Evolutionary conservation across 1,140 invertebrate species (phyloP).

Genomic region (Metaphire vulgaris): DNA sequence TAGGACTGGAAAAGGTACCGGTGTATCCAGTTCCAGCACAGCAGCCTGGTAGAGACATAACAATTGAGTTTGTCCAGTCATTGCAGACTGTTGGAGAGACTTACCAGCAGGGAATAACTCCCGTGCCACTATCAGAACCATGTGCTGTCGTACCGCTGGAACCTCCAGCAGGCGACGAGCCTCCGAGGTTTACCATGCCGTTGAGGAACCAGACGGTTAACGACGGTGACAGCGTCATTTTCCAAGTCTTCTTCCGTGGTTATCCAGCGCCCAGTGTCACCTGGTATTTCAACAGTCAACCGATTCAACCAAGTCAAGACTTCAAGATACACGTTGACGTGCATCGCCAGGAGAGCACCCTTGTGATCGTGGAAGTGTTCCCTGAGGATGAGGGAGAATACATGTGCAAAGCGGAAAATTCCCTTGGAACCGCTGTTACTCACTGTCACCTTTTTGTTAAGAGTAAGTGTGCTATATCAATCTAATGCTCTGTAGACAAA

Average conservation of each 20-base stretch:
- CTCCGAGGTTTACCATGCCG: conserved; percentile 45
- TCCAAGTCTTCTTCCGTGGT: conserved; percentile 42
- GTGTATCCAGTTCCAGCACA: neutral
- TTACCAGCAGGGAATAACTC: neutral
- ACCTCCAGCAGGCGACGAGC: conserved; percentile 16
- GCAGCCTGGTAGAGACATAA: neutral
- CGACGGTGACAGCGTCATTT: conserved; percentile 42
- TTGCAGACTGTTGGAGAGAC: neutral
- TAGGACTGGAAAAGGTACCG: neutral
- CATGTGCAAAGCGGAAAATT: conserved; percentile 81
- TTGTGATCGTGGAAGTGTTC: conserved; percentile 84
- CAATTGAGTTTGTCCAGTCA: conserved; percentile 2
- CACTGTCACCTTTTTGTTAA: conserved; percentile 31
- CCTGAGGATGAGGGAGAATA: conserved; percentile 87
- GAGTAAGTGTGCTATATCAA: conserved; percentile 18
- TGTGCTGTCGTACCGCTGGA: neutral
- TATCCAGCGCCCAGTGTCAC: conserved; percentile 44
- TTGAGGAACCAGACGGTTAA: conserved; percentile 40
- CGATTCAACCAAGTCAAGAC: conserved; percentile 41
- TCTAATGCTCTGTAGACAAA: too few relatives aligned
- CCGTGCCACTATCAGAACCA: neutral
- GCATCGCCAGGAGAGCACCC: conserved; percentile 38
- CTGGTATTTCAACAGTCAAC: conserved; percentile 48
- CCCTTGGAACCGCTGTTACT: conserved; percentile 62
- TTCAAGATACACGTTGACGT: conserved; percentile 46